Evolutionary conservation across 2,113 vertebrate genomes (phyloP).

Genomic region (Excalfactoria chinensis): DNA sequence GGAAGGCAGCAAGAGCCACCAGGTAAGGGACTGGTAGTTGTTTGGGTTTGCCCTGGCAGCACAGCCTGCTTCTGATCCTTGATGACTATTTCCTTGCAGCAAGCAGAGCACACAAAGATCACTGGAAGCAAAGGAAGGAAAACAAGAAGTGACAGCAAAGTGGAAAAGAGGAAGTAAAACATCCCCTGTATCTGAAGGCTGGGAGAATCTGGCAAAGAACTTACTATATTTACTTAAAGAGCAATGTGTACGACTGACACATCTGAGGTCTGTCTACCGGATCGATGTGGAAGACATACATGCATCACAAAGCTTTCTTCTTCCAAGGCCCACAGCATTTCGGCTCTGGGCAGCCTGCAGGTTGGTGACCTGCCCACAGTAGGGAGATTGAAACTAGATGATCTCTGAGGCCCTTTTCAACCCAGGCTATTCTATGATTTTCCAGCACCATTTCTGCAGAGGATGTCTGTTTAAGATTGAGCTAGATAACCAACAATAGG

Average conservation of each 20-base stretch:
- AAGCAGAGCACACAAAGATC: not conserved
- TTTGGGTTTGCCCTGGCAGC: not conserved
- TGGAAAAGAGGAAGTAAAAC: not conserved
- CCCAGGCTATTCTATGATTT: not conserved
- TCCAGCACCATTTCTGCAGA: not conserved
- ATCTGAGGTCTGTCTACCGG: not conserved
- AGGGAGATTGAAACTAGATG: no score
- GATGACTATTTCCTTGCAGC: rapidly evolving
- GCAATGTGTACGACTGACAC: not conserved
- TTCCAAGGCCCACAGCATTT: not conserved
- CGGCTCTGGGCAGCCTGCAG: no score
- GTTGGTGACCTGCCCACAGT: no score
- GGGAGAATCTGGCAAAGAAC: not conserved
- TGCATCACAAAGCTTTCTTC: not conserved
- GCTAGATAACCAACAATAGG: constrained; percentile 54
- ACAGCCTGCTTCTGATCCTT: rapidly evolving
- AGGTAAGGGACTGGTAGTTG: not conserved
- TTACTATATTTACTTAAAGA: not conserved
- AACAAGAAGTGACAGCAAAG: not conserved
- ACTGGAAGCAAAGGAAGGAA: not conserved
- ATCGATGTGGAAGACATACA: not conserved
- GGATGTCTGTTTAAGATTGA: constrained; percentile 55
- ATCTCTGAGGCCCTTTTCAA: no score
- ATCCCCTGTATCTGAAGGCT: not conserved
- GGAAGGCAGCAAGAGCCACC: not conserved